A percentile compares a stretch with the other conserved stretches of the same genome.
phyloP scores from a whole-genome alignment of 2,113 vertebrate genomes.

The Gopherus evgoodei region DNA sequence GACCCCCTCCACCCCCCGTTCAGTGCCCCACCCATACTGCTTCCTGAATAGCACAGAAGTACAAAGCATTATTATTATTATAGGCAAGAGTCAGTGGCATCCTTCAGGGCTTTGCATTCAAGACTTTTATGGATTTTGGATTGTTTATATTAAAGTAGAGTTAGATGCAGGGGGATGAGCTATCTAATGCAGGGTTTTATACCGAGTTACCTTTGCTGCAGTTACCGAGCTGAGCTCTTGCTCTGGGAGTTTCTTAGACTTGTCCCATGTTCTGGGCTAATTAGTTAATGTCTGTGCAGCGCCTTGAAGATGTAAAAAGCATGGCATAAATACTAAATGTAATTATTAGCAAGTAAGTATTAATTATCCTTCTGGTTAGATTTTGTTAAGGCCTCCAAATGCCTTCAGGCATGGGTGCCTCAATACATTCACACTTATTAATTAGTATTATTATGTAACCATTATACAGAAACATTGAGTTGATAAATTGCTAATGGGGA shows the following conservation, averaged over 20 bases:
- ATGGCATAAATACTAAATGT: conserved; percentile 36
- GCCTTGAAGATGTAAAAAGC: conserved; percentile 1
- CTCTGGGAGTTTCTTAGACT: not conserved
- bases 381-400: conserved; percentile 14
- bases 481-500: conserved; percentile 5
- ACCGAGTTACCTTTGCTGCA: not conserved
- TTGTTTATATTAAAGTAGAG: not conserved
- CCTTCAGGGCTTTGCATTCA: not conserved
- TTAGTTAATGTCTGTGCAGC: not conserved
- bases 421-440: conserved; percentile 27
- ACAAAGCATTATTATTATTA: not conserved
- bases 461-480: not conserved
- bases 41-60: not conserved
- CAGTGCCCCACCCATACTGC: accelerated
- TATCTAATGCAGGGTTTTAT: not conserved
- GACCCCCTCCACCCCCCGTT: not conserved
- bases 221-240: not conserved
- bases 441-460: conserved; percentile 43
- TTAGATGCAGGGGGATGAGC: not conserved
- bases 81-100: accelerated
- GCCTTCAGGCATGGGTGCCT: conserved; percentile 2
- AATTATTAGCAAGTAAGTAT: conserved; percentile 35
- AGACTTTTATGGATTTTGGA: not conserved
- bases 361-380: conserved; percentile 47
- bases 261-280: not conserved